Evolutionary conservation across 2,888 invertebrate genomes (phyloP).

Genomic region (Cremastinae sp.): DNA sequence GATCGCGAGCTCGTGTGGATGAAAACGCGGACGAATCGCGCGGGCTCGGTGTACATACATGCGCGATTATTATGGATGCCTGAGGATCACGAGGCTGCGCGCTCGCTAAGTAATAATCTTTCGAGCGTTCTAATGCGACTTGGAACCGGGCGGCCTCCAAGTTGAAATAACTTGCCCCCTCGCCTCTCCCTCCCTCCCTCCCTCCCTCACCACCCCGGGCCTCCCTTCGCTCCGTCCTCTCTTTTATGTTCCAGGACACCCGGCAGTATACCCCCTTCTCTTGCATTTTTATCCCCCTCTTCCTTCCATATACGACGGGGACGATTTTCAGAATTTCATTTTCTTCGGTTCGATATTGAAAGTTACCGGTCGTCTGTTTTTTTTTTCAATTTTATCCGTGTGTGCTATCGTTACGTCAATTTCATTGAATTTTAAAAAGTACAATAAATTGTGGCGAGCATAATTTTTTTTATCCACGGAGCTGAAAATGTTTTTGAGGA

Average conservation of each 20-base stretch:
- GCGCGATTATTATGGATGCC: constrained; percentile 76
- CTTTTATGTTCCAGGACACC: constrained; percentile 59
- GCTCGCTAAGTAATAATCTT: constrained; percentile 77
- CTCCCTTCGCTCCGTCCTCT: constrained; percentile 57
- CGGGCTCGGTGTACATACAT: constrained; percentile 40
- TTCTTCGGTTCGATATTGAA: not conserved
- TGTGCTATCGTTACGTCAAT: no score
- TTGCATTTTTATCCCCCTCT: constrained; percentile 4
- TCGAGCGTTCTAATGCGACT: constrained; percentile 77
- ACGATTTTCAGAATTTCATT: constrained; percentile 45
- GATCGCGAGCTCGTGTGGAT: not conserved
- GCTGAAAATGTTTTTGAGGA: no score
- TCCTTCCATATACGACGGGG: constrained; percentile 48
- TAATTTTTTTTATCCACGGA: no score
- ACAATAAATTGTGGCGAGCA: no score
- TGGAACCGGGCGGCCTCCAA: constrained; percentile 78
- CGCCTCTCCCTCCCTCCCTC: constrained; percentile 58
- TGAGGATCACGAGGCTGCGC: constrained; percentile 75
- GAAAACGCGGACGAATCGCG: constrained; percentile 15
- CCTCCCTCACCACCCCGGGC: constrained; percentile 52
- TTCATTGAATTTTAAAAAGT: no score
- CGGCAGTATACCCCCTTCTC: constrained; percentile 51
- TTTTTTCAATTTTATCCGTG: no score
- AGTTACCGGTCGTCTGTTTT: no score
- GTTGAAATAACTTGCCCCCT: constrained; percentile 70